phyloP scores from a whole-genome alignment of 2,113 vertebrate species.

The Phocoena sinus region DNA sequence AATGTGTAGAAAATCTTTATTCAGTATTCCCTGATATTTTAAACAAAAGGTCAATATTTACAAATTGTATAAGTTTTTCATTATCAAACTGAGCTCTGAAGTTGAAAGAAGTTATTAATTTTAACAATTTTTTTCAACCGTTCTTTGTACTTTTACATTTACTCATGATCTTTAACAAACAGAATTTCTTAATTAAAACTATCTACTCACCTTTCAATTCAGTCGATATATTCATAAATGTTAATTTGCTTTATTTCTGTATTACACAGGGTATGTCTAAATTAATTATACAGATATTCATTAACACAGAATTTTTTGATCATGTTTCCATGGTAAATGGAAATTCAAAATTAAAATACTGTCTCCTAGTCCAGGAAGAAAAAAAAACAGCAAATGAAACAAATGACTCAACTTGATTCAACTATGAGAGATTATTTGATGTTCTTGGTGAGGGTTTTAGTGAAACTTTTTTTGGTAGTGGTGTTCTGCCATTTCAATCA shows the following conservation, averaged over 20 bases:
- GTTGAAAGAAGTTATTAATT: slow-evolving; percentile 51
- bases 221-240: slow-evolving; percentile 73
- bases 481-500: slow-evolving; percentile 32
- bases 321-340: slow-evolving; percentile 76
- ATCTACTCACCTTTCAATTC: slow-evolving; percentile 73
- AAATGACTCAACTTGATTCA: slow-evolving; percentile 67
- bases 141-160: slow-evolving; percentile 62
- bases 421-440: slow-evolving; percentile 60
- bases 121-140: slow-evolving; percentile 51
- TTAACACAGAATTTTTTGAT: slow-evolving; percentile 73
- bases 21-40: slow-evolving; percentile 23
- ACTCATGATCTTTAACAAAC: slow-evolving; percentile 66
- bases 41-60: slow-evolving; percentile 8
- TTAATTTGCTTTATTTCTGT: slow-evolving; percentile 77
- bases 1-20: slow-evolving; percentile 22
- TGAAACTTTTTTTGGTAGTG: neutral
- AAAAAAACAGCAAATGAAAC: slow-evolving; percentile 75
- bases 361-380: slow-evolving; percentile 72
- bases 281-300: slow-evolving; percentile 76
- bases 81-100: slow-evolving; percentile 56
- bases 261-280: slow-evolving; percentile 75
- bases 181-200: slow-evolving; percentile 72
- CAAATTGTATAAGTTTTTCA: neutral
- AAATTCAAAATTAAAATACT: slow-evolving; percentile 77
- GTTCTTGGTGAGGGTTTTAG: slow-evolving; percentile 31